Evolutionary conservation across 2,888 invertebrate genomes (phyloP).

Genomic region (Mythimna loreyi): DNA sequence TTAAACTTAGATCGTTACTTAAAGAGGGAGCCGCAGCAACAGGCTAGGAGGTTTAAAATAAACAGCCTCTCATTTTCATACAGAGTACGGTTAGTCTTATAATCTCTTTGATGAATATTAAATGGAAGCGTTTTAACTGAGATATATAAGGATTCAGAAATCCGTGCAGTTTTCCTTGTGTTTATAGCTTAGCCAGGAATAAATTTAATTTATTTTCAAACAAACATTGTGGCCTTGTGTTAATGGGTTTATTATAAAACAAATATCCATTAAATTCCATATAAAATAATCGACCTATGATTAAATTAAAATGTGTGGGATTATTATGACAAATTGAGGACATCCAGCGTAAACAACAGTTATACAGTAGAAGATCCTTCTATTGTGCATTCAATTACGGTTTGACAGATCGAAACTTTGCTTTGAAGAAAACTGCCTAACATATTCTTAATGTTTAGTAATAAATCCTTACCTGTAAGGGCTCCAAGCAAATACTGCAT

Average conservation of each 20-base stretch:
- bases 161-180: conserved; percentile 1
- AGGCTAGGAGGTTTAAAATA: conserved; percentile 13
- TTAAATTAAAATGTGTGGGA: background rate
- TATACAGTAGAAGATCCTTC: background rate
- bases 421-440: background rate
- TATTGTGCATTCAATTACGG: background rate
- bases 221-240: background rate
- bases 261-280: background rate
- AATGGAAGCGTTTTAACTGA: conserved; percentile 19
- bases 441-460: background rate
- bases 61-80: conserved; percentile 29
- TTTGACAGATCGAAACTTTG: background rate
- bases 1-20: background rate
- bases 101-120: conserved; percentile 39
- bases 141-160: conserved; percentile 28
- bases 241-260: conserved; percentile 1
- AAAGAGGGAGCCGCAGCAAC: background rate
- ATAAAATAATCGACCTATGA: background rate
- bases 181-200: background rate
- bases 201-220: conserved; percentile 19
- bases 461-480: conserved; percentile 80
- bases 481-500: conserved; percentile 89
- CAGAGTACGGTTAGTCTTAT: conserved; percentile 38
- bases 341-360: background rate
- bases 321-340: background rate